Percentiles rank a stretch among this genome's conserved stretches.
Evolutionary conservation across 1,140 invertebrate species (phyloP).

Genomic region (Brachionus plicatilis): DNA sequence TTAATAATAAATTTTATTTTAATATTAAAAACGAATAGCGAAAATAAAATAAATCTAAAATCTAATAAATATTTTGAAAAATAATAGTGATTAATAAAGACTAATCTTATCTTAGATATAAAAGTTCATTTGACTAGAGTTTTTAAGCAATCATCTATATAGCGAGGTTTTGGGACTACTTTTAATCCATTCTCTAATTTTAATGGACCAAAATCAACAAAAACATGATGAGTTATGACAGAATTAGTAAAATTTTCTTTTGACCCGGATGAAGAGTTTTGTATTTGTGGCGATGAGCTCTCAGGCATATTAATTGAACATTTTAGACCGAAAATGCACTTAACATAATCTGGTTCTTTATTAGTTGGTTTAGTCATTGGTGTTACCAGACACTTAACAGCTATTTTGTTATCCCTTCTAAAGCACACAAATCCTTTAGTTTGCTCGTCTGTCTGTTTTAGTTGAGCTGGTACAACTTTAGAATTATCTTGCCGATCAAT

Average conservation of each 20-base stretch:
- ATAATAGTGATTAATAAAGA: not conserved
- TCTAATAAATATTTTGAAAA: not conserved
- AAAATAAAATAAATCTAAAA: not conserved
- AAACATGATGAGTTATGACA: not conserved
- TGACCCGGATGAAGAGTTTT: not conserved
- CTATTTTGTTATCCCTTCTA: constrained; percentile 27
- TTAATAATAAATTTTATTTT: not conserved
- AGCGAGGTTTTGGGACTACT: constrained; percentile 7
- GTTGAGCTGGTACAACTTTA: not conserved
- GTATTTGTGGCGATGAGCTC: not conserved
- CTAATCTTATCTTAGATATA: not conserved
- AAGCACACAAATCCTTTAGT: constrained; percentile 33
- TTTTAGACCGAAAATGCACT: constrained; percentile 7
- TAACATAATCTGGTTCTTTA: not conserved
- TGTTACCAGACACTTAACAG: not conserved
- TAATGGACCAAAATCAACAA: constrained; percentile 1
- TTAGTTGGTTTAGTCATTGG: not conserved
- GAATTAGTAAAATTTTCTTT: not conserved
- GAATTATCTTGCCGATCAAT: constrained; percentile 29
- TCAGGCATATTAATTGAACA: not conserved
- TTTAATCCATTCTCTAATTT: not conserved
- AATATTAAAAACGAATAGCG: not conserved
- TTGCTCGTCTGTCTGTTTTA: not conserved
- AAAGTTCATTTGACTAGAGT: not conserved
- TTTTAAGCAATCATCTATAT: constrained; percentile 16